These are phyloP conservation scores for Plagiodera versicolora DNA, from an alignment of 2,888 invertebrate genomes.

Conservation along the genomic window DNA sequence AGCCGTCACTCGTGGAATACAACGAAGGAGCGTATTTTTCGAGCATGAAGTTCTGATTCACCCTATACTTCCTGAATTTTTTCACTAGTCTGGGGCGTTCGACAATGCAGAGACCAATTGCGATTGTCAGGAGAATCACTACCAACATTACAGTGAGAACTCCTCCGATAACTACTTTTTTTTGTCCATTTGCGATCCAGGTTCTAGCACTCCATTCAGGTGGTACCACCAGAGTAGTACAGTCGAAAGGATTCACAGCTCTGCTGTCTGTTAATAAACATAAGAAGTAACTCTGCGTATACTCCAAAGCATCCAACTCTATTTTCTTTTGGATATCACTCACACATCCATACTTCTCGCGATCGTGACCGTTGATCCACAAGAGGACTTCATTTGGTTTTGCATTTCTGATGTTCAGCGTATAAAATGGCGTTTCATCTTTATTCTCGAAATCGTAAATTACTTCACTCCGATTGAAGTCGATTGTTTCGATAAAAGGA, in stretches of 20 bases:
- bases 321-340: slow-evolving; percentile 17
- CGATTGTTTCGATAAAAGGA: slow-evolving; percentile 15
- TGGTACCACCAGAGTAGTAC: slow-evolving; percentile 20
- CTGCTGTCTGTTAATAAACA: slow-evolving; percentile 18
- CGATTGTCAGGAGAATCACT: slow-evolving; percentile 6
- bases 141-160: slow-evolving; percentile 5
- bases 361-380: slow-evolving; percentile 22
- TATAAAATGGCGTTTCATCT: slow-evolving; percentile 21
- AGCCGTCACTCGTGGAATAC: slow-evolving; percentile 24
- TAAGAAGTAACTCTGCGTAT: slow-evolving; percentile 16
- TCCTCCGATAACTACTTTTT: slow-evolving; percentile 13
- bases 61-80: not conserved
- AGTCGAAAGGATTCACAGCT: slow-evolving; percentile 26
- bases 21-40: slow-evolving; percentile 14
- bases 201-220: slow-evolving; percentile 16
- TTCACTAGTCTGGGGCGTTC: slow-evolving; percentile 22
- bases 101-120: slow-evolving; percentile 14
- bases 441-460: slow-evolving; percentile 22
- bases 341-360: slow-evolving; percentile 20
- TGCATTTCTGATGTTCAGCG: slow-evolving; percentile 18
- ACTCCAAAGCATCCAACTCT: slow-evolving; percentile 10
- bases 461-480: slow-evolving; percentile 20
- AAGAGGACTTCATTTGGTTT: slow-evolving; percentile 17
- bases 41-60: not conserved
- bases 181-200: slow-evolving; percentile 25